A percentile compares a stretch with the other conserved stretches of the same genome.
These are phyloP conservation scores for Xestia xanthographa DNA, from an alignment of 2,888 invertebrate genomes.

Conservation along the genomic window DNA sequence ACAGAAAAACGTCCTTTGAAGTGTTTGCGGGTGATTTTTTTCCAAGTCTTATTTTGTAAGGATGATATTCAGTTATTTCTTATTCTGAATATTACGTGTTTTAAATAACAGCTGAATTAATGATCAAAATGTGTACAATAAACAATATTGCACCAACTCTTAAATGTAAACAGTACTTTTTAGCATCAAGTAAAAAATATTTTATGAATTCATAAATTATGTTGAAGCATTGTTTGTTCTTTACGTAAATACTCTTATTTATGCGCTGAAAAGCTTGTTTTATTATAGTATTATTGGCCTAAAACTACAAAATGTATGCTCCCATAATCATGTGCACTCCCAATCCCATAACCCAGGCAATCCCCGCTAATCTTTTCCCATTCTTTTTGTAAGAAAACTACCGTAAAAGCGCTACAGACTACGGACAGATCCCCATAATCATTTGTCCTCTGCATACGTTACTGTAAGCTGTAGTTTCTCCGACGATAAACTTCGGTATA, in stretches of 20 bases:
- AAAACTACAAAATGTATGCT: constrained; percentile 5
- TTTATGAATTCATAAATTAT: background rate
- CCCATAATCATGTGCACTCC: constrained; percentile 19
- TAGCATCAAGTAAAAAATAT: background rate
- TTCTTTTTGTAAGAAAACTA: constrained; percentile 49
- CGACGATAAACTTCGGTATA: constrained; percentile 60
- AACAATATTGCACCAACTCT: background rate
- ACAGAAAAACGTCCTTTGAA: constrained; percentile 25
- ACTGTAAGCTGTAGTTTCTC: constrained; percentile 57
- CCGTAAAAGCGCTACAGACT: constrained; percentile 25
- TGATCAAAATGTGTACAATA: background rate
- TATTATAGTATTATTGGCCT: background rate
- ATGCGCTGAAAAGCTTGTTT: background rate
- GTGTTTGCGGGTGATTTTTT: background rate
- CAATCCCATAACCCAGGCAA: constrained; percentile 27
- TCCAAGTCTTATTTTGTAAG: background rate
- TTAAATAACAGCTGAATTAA: no score
- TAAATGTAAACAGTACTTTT: background rate
- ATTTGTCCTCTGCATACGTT: constrained; percentile 60
- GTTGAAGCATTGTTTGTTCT: background rate
- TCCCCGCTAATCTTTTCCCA: constrained; percentile 46
- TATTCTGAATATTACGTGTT: background rate
- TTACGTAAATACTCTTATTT: background rate
- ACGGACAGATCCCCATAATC: constrained; percentile 54
- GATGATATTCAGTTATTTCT: background rate